Conservation (phyloP, 2,113 vertebrate species). For the Marcusenius ussheri region DNA sequence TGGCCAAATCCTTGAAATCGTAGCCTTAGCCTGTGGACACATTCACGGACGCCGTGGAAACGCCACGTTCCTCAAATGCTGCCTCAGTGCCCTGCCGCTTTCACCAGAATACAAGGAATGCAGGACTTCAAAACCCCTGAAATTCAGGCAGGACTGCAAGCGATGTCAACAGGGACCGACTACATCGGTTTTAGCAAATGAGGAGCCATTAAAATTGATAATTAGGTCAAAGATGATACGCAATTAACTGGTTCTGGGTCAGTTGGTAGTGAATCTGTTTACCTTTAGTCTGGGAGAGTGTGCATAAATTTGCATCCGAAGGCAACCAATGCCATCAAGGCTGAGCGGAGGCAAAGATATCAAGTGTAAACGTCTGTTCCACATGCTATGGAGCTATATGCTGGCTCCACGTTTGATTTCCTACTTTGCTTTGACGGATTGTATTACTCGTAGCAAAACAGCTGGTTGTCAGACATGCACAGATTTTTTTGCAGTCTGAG, state of each 20-base stretch:
- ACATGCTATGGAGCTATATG: background rate
- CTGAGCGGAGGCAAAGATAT: background rate
- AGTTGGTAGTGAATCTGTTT: background rate
- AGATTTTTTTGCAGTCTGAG: background rate
- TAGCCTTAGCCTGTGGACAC: background rate
- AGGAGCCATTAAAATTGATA: slow-evolving; percentile 5
- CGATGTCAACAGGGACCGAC: background rate
- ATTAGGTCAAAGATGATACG: slow-evolving; percentile 6
- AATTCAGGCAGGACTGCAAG: background rate
- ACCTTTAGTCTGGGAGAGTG: background rate
- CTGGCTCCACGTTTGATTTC: slow-evolving; percentile 6
- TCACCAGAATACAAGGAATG: background rate
- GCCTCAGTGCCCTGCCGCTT: background rate
- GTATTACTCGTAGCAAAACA: background rate
- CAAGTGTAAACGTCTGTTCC: background rate
- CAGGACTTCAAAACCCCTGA: background rate
- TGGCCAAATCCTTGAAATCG: background rate
- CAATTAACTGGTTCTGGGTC: background rate
- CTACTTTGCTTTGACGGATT: background rate
- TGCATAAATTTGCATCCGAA: background rate
- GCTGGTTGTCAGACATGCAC: slow-evolving; percentile 17
- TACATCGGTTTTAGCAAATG: background rate
- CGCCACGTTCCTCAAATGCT: background rate
- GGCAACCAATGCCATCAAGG: background rate
- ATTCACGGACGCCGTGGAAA: background rate